Evolutionary conservation across 2,888 invertebrate genomes (phyloP), one percentile per base, ranked within the genome.

Genomic region (Callosobruchus maculatus): DNA sequence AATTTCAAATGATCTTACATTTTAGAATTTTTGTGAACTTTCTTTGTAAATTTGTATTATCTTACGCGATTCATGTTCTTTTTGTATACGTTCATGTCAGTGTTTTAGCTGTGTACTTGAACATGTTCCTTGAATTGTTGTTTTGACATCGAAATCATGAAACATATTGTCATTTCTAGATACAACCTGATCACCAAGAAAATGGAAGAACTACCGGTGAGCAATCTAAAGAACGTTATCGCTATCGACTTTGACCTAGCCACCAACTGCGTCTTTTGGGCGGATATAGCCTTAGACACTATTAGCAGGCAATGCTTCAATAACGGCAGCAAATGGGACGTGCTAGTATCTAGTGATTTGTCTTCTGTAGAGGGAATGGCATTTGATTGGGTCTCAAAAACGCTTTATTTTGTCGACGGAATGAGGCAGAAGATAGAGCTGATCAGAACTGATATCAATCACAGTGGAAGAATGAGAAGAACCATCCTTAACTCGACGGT

Each of bases 341-440:
- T 93, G 20, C 88, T 96, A 0, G 92, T 96, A 0, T 92, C 93
- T 71, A 92, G 90, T 0, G 92, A 94, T 80, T 85, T 96, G 74
- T 90, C 93, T 21, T 94, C 95, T 7, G 93, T 97, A 67, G 96
- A 97, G 86, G 95, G 96, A 0, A 93, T 97, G 92, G 94, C 96
- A 0, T 90, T 93, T 72, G 97, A 97, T 86, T 97, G 96, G 95
- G 92, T 96, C 20, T 94, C 95, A 0, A 92, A 94, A 75, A 93
- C 94, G 74, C 86, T 97, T 20, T 97, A 95, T 87, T 97, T 97
- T 85, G 95, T 96, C 0, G 96, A 97, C 83, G 95, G 95, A 0
- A 90, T 92, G 73, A 89, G 92, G 67, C 91, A 92, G 80, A 93
- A 92, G 83, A 95, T 97, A 75, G 95, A 96, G 86, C 92, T 96